Conservation (phyloP, 2,797 vertebrate genomes). For the Ambastaia sidthimunki region DNA sequence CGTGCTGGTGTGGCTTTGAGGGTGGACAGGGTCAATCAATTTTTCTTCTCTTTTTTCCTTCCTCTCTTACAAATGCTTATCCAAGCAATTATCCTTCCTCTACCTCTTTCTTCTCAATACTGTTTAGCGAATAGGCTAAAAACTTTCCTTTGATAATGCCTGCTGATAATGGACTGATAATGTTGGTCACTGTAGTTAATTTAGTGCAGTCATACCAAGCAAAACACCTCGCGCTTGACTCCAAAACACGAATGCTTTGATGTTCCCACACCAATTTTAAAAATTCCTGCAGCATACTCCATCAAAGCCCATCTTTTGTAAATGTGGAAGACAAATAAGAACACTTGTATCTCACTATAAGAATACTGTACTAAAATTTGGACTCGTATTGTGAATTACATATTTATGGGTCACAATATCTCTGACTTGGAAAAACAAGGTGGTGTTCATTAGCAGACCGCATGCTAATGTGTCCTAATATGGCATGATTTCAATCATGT, state of each 20-base stretch:
- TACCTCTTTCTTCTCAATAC: constrained; percentile 52
- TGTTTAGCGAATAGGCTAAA: constrained; percentile 63
- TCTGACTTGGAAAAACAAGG: not conserved
- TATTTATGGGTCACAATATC: too few relatives aligned
- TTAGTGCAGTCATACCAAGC: constrained; percentile 29
- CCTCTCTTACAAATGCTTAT: constrained; percentile 55
- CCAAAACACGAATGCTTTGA: constrained; percentile 46
- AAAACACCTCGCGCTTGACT: not conserved
- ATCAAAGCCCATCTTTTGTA: not conserved
- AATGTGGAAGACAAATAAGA: not conserved
- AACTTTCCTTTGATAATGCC: constrained; percentile 53
- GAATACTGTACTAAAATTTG: too few relatives aligned
- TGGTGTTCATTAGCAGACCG: not conserved
- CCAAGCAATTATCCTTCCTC: constrained; percentile 63
- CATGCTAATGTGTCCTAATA: not conserved
- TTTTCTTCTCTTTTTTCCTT: constrained; percentile 43
- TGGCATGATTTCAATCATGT: constrained; percentile 14
- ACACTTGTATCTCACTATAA: not conserved
- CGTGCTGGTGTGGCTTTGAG: constrained; percentile 35
- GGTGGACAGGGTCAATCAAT: constrained; percentile 55
- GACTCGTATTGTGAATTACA: too few relatives aligned
- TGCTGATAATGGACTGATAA: constrained; percentile 46
- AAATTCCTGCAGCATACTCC: not conserved
- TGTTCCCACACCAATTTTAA: constrained; percentile 8
- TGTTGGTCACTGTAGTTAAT: constrained; percentile 43